Conservation (phyloP, 2,113 vertebrate species). For the Gallinago jamesoni region DNA sequence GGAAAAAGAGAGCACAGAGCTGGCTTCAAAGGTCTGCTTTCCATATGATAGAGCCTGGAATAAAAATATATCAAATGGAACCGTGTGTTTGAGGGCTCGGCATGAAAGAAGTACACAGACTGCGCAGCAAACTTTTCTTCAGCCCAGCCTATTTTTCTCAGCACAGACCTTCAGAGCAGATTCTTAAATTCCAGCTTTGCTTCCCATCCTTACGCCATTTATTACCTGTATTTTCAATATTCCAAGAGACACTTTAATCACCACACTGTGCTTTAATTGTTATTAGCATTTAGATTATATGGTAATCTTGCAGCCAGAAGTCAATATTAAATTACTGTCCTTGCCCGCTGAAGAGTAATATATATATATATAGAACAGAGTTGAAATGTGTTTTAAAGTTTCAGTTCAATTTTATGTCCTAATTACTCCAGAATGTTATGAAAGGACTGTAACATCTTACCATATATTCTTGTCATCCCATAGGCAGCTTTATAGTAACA, state of each 20-base stretch:
- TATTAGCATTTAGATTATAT: slow-evolving; percentile 72
- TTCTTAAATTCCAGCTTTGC: background rate
- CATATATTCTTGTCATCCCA: slow-evolving; percentile 37
- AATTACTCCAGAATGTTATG: slow-evolving; percentile 54
- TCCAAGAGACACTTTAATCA: slow-evolving; percentile 51
- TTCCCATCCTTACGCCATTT: background rate
- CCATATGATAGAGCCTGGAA: background rate
- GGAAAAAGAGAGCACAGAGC: background rate
- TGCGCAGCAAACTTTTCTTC: background rate
- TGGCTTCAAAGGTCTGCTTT: background rate
- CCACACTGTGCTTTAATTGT: slow-evolving; percentile 48
- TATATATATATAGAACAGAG: background rate
- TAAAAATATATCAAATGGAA: background rate
- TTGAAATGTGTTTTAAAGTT: slow-evolving; percentile 49
- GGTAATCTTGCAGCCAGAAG: slow-evolving; percentile 56
- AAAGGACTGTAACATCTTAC: slow-evolving; percentile 15
- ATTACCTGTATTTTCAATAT: slow-evolving; percentile 37
- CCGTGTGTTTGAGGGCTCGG: background rate
- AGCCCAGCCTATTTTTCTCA: background rate
- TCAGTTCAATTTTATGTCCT: slow-evolving; percentile 67
- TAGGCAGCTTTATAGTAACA: slow-evolving; percentile 41
- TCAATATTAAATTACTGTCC: slow-evolving; percentile 71
- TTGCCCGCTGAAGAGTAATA: background rate
- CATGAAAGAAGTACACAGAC: background rate
- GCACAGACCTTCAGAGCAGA: background rate